phyloP scores from a whole-genome alignment of 2,113 vertebrate genomes.

The Blennius ocellaris region DNA sequence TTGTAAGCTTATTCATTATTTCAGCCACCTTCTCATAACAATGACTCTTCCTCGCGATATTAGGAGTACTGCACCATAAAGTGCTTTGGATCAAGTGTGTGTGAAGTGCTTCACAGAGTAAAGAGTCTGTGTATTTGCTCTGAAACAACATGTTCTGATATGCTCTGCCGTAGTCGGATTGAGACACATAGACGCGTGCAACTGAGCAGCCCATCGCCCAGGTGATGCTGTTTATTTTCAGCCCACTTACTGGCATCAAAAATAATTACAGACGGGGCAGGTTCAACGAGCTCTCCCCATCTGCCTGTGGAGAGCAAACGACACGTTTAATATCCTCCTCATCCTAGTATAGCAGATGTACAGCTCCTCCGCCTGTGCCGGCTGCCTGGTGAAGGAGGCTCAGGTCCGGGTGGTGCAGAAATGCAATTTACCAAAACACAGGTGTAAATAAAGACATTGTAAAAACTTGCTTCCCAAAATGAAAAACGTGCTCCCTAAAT shows the following conservation, averaged over 20 bases:
- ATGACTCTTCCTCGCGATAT: neutral
- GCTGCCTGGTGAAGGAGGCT: constrained; percentile 16
- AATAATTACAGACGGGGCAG: constrained; percentile 40
- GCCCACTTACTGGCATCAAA: constrained; percentile 39
- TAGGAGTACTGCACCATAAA: neutral
- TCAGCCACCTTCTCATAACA: neutral
- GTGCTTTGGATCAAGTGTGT: neutral
- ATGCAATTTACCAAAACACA: constrained; percentile 27
- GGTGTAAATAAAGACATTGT: constrained; percentile 6
- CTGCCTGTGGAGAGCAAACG: constrained; percentile 30
- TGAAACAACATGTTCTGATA: constrained; percentile 6
- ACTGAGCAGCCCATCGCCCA: constrained; percentile 13
- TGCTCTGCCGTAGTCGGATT: neutral
- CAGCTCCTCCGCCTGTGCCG: constrained; percentile 1
- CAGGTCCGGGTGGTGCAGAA: constrained; percentile 28
- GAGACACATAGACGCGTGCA: neutral
- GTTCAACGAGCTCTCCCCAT: constrained; percentile 33
- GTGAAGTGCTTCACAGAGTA: neutral
- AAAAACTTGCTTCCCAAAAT: constrained; percentile 12
- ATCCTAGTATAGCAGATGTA: constrained; percentile 37
- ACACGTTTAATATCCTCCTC: constrained; percentile 48
- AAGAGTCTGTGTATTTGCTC: neutral
- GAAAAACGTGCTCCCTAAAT: constrained; percentile 16
- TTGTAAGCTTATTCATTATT: neutral
- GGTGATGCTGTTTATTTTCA: constrained; percentile 43